Evolutionary conservation across 2,888 invertebrate species (phyloP).

Genomic region (Margaritifera margaritifera): DNA sequence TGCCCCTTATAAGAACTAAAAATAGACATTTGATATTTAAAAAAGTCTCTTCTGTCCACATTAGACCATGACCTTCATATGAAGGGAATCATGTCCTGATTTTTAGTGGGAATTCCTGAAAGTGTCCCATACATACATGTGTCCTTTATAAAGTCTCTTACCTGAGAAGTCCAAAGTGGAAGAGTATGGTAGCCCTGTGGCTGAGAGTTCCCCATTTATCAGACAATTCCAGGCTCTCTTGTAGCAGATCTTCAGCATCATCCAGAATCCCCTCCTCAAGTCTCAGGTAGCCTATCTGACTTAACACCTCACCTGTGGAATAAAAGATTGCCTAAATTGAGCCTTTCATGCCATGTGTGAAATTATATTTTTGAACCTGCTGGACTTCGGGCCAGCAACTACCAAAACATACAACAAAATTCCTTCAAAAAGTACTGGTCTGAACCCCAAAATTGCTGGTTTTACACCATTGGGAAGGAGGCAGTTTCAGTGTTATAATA

Average conservation of each 20-base stretch:
- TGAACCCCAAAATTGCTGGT: too few species aligned
- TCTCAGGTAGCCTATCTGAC: constrained; percentile 51
- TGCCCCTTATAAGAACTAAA: too few species aligned
- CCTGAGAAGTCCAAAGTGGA: constrained; percentile 56
- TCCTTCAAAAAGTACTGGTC: background rate
- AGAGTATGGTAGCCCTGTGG: constrained; percentile 47
- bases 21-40: too few species aligned
- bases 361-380: background rate
- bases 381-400: background rate
- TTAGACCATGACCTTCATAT: too few species aligned
- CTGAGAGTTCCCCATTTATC: constrained; percentile 44
- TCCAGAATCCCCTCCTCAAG: constrained; percentile 46
- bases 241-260: constrained; percentile 58
- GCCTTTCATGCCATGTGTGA: background rate
- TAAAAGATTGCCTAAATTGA: background rate
- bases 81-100: too few species aligned
- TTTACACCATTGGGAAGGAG: too few species aligned
- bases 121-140: too few species aligned
- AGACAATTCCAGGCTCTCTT: constrained; percentile 55
- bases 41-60: too few species aligned
- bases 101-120: too few species aligned
- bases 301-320: constrained; percentile 53
- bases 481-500: too few species aligned
- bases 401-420: background rate
- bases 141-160: constrained; percentile 11